phyloP scores from a whole-genome alignment of 1,140 invertebrate genomes.

The Ectropis grisescens region DNA sequence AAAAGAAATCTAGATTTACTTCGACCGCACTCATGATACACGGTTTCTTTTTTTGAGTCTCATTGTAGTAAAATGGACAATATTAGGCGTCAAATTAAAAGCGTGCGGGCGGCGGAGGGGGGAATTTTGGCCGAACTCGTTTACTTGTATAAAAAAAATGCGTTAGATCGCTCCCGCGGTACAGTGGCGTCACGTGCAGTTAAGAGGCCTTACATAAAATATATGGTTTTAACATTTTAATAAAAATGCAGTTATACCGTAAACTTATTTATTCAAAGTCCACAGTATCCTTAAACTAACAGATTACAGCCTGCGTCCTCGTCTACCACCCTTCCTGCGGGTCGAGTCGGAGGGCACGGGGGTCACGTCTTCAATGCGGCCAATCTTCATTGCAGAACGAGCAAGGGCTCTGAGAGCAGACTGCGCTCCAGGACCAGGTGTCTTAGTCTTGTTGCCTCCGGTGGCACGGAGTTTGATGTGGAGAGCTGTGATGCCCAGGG shows the following conservation, averaged over 20 bases:
- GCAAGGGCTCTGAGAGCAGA: constrained; percentile 97
- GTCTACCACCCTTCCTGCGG: constrained; percentile 98
- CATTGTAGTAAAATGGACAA: too few species aligned
- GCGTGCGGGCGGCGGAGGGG: too few species aligned
- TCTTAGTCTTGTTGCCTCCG: constrained; percentile 98
- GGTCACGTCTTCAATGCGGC: constrained; percentile 99
- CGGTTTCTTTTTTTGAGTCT: too few species aligned
- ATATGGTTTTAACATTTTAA: too few species aligned
- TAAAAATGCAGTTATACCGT: constrained; percentile 31
- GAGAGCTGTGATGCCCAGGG: constrained; percentile 95
- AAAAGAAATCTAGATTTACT: too few species aligned
- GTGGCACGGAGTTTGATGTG: constrained; percentile 99
- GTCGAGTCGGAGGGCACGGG: constrained; percentile 99
- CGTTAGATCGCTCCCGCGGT: too few species aligned
- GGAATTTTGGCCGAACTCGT: too few species aligned
- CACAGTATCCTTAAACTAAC: constrained; percentile 55
- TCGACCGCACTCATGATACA: too few species aligned
- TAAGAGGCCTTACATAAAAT: too few species aligned
- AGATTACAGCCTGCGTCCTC: constrained; percentile 97
- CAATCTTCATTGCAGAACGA: constrained; percentile 99
- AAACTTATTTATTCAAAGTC: constrained; percentile 49
- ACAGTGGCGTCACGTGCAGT: too few species aligned
- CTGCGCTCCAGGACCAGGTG: constrained; percentile 98
- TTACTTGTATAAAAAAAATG: too few species aligned
- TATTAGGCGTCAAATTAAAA: too few species aligned